A percentile compares a stretch with the other conserved stretches of the same genome.
phyloP scores from a whole-genome alignment of 2,113 vertebrate species.

The Semnornis frantzii region DNA sequence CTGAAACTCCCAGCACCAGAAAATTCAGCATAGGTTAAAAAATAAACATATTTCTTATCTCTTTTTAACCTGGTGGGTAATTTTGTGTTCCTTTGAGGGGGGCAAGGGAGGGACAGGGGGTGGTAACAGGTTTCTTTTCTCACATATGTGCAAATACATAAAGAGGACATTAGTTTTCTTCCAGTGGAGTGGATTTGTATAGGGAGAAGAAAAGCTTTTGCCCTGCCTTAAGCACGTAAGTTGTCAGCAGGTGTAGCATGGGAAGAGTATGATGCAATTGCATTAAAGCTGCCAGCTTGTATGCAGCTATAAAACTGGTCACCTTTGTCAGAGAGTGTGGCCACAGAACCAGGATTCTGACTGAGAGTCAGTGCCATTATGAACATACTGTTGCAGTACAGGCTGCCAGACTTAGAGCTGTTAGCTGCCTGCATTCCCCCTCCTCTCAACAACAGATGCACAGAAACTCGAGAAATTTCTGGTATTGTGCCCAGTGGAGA shows the following conservation, averaged over 20 bases:
- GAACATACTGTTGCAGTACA: rapidly evolving
- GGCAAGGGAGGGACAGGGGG: not conserved
- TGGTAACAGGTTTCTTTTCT: not conserved
- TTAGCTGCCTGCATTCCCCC: not conserved
- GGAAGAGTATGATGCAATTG: not conserved
- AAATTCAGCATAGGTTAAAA: not conserved
- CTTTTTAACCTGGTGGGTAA: not conserved
- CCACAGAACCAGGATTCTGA: not conserved
- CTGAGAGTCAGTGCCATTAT: not conserved
- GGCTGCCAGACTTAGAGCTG: not conserved
- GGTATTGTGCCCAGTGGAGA: not conserved
- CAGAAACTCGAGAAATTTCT: not conserved
- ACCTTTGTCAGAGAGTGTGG: not conserved
- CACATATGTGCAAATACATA: not conserved
- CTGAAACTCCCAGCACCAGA: not conserved
- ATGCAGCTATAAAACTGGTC: not conserved
- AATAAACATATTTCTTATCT: not conserved
- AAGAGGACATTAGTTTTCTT: not conserved
- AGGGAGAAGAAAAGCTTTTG: not conserved
- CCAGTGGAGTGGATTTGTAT: not conserved
- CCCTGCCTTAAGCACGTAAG: not conserved
- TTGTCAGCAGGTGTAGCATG: not conserved
- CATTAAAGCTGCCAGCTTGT: not conserved
- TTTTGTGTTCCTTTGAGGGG: not conserved
- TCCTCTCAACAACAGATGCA: not conserved